These are phyloP conservation scores for Brachionus plicatilis DNA, from an alignment of 1,140 invertebrate genomes.

Conservation along the genomic window DNA sequence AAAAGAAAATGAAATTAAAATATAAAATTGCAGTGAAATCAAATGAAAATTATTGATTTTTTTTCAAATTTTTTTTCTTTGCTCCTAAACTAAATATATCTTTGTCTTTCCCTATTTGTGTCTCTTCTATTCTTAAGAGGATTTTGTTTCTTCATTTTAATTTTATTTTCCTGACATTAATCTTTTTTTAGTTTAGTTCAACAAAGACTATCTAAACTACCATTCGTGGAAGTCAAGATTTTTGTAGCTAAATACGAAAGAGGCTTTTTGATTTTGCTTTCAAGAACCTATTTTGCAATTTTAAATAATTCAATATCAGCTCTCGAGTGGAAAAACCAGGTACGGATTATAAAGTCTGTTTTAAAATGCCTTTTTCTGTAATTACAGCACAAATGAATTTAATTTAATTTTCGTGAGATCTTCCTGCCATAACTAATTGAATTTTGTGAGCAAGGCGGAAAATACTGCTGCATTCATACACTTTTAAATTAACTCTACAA, in stretches of 20 bases:
- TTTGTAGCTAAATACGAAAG: neutral
- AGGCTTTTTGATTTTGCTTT: neutral
- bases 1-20: neutral
- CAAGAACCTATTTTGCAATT: neutral
- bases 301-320: neutral
- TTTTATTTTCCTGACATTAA: neutral
- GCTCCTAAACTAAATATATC: neutral
- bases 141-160: neutral
- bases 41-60: slow-evolving; percentile 37
- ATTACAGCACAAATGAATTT: neutral
- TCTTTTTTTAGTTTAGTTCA: neutral
- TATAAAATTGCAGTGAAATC: slow-evolving; percentile 22
- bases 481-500: neutral
- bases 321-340: neutral
- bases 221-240: neutral
- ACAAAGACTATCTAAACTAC: neutral
- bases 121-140: slow-evolving; percentile 24
- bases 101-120: neutral
- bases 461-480: neutral
- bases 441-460: neutral
- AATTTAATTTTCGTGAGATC: neutral
- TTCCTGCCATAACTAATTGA: neutral
- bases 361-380: neutral
- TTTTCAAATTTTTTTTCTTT: neutral
- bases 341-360: neutral